These are phyloP conservation scores for Lingula anatina DNA, from an alignment of 2,888 invertebrate genomes.

Conservation along the genomic window DNA sequence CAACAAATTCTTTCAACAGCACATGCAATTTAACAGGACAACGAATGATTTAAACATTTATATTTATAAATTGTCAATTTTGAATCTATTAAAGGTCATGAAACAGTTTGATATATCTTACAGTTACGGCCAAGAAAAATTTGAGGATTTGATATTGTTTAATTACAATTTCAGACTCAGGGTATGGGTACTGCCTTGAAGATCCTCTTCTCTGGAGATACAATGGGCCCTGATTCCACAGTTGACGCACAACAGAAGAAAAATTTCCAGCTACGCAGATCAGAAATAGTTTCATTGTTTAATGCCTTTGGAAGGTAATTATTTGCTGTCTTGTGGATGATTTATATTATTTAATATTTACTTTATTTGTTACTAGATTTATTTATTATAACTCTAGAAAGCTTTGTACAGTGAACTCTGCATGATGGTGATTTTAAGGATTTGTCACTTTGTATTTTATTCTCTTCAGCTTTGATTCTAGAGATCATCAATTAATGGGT, in stretches of 20 bases:
- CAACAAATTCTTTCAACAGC: too few species aligned
- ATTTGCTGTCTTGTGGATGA: neutral
- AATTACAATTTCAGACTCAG: slow-evolving; percentile 71
- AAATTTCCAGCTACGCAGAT: slow-evolving; percentile 73
- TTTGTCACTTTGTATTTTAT: neutral
- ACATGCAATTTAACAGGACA: too few species aligned
- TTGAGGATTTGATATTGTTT: too few species aligned
- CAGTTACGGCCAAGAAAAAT: too few species aligned
- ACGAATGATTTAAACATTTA: neutral
- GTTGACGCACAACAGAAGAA: slow-evolving; percentile 30
- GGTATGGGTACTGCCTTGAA: slow-evolving; percentile 97
- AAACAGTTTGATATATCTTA: neutral
- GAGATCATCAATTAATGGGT: neutral
- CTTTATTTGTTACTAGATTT: too few species aligned
- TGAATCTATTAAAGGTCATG: neutral
- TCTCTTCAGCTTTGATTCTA: neutral
- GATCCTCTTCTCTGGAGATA: slow-evolving; percentile 86
- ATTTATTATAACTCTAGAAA: too few species aligned
- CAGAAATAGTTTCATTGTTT: slow-evolving; percentile 88
- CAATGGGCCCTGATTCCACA: slow-evolving; percentile 40
- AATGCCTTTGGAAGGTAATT: slow-evolving; percentile 74
- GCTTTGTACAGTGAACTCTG: too few species aligned
- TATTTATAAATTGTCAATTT: neutral
- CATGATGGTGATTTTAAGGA: too few species aligned
- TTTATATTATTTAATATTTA: too few species aligned